phyloP scores from a whole-genome alignment of 2,797 vertebrate species.

The Crypturellus tataupa region DNA sequence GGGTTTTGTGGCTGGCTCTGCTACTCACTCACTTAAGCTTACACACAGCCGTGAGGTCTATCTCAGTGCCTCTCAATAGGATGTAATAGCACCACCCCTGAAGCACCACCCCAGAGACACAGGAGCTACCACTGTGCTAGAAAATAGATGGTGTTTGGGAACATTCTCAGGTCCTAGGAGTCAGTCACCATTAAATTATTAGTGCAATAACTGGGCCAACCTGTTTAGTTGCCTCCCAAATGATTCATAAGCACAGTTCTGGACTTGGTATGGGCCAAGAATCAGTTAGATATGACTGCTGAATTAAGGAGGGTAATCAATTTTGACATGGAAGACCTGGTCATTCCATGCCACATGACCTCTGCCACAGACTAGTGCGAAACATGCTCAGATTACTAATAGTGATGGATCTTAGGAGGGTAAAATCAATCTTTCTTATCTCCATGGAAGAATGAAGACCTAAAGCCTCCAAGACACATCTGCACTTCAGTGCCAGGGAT shows the following conservation, averaged over 20 bases:
- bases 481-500: neutral
- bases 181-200: accelerated
- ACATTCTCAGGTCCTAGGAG: neutral
- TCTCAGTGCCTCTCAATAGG: neutral
- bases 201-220: neutral
- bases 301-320: neutral
- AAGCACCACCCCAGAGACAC: neutral
- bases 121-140: neutral
- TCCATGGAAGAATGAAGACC: neutral
- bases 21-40: neutral
- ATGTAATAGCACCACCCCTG: neutral
- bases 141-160: neutral
- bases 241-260: neutral
- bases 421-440: neutral
- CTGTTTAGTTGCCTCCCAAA: neutral
- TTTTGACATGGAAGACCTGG: neutral
- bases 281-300: neutral
- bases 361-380: neutral
- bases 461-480: neutral
- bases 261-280: neutral
- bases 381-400: neutral
- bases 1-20: neutral
- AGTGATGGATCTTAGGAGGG: neutral
- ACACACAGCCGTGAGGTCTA: neutral
- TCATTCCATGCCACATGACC: neutral